These are phyloP conservation scores for Mnemiopsis leidyi DNA, from an alignment of 37 sponge, comb jelly and placozoan species.

Conservation along the genomic window DNA sequence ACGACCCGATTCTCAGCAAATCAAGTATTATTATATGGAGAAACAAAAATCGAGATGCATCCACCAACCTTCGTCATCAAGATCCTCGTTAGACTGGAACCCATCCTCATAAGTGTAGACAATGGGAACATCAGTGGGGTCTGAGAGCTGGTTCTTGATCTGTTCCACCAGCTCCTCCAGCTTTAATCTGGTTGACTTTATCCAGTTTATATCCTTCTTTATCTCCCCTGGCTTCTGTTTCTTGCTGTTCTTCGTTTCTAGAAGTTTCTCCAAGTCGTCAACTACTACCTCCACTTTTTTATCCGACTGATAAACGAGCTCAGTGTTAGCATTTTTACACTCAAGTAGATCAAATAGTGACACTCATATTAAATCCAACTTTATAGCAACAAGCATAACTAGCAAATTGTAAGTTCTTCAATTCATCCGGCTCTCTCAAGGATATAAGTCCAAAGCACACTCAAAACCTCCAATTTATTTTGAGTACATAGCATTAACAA, in stretches of 20 bases:
- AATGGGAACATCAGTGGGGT: not conserved
- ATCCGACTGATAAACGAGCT: too few species aligned
- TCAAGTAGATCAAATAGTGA: too few species aligned
- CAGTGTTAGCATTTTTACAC: too few species aligned
- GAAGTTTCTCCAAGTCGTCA: not conserved
- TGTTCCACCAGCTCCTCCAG: conserved; percentile 49
- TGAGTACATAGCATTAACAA: not conserved
- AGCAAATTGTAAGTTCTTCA: too few species aligned
- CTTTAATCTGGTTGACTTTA: not conserved
- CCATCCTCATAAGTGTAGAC: not conserved
- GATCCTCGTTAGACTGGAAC: not conserved
- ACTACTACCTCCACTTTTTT: not conserved
- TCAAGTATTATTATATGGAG: too few species aligned
- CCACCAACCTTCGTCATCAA: not conserved
- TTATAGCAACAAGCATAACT: too few species aligned
- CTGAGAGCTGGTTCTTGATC: conserved; percentile 35
- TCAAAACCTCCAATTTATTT: too few species aligned
- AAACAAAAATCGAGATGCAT: too few species aligned
- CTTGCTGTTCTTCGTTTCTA: not conserved
- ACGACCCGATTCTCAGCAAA: too few species aligned
- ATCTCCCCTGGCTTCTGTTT: not conserved
- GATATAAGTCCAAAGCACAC: too few species aligned
- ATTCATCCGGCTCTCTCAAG: too few species aligned
- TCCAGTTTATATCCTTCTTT: conserved; percentile 58
- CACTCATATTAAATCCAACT: too few species aligned